phyloP scores from a whole-genome alignment of 2,888 invertebrate species.

The Coelopa pilipes region DNA sequence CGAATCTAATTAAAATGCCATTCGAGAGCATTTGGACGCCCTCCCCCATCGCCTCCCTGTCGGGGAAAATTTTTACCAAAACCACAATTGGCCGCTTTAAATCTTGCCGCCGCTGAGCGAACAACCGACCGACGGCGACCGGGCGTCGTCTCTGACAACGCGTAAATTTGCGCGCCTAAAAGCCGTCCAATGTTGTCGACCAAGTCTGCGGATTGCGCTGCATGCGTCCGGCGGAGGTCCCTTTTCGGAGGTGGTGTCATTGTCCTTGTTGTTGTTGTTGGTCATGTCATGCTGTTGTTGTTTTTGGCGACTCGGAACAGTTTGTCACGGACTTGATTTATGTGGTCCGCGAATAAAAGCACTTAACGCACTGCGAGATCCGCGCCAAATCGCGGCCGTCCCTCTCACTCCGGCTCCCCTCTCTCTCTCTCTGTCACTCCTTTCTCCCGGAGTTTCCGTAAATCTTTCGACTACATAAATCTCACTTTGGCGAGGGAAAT shows the following conservation, averaged over 20 bases:
- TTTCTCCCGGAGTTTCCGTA: slow-evolving; percentile 46
- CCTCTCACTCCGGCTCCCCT: neutral
- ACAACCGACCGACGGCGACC: no score
- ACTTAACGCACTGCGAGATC: slow-evolving; percentile 51
- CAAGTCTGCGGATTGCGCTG: slow-evolving; percentile 8
- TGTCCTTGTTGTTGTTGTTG: neutral
- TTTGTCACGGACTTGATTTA: slow-evolving; percentile 59
- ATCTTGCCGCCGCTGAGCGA: slow-evolving; percentile 22
- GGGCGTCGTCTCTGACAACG: no score
- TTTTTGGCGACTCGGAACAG: slow-evolving; percentile 36
- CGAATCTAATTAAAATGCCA: slow-evolving; percentile 60
- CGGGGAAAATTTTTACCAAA: neutral
- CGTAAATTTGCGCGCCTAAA: slow-evolving; percentile 59
- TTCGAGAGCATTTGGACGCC: slow-evolving; percentile 49
- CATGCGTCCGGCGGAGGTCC: neutral
- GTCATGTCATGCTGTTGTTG: neutral
- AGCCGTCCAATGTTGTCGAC: slow-evolving; percentile 38
- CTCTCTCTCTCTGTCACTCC: no score
- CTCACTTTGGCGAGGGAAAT: slow-evolving; percentile 45
- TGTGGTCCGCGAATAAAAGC: slow-evolving; percentile 54
- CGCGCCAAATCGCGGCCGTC: neutral
- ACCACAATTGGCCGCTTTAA: slow-evolving; percentile 39
- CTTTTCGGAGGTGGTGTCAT: neutral
- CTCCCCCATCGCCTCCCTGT: slow-evolving; percentile 13
- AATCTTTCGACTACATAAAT: slow-evolving; percentile 65